Percentiles rank a stretch among this genome's conserved stretches.
Evolutionary conservation across 2,797 vertebrate species (phyloP).

Genomic region (Borostomias antarcticus): DNA sequence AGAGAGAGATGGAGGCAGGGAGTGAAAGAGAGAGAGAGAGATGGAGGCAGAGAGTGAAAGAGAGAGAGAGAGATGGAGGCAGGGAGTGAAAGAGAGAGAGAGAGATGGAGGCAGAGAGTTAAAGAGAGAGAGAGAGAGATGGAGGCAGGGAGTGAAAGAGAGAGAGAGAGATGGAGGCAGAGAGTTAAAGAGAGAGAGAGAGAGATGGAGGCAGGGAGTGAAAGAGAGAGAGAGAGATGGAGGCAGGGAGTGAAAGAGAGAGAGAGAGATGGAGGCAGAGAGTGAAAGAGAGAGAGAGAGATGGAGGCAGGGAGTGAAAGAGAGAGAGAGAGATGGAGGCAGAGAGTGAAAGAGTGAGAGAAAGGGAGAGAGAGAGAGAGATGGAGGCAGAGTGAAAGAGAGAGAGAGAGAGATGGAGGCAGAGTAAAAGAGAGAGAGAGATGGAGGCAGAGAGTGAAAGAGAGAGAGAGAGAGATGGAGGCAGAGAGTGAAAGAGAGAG

Average conservation of each 20-base stretch:
- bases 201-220: constrained; percentile 11
- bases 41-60: constrained; percentile 9
- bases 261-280: constrained; percentile 61
- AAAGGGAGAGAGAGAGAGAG: no score
- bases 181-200: background rate
- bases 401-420: constrained; percentile 66
- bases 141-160: no score
- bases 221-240: constrained; percentile 29
- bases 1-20: constrained; percentile 20
- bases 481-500: background rate
- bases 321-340: no score
- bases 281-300: no score
- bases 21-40: constrained; percentile 5
- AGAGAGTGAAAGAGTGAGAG: no score
- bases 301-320: no score
- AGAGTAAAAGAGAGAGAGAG: constrained; percentile 65
- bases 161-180: constrained; percentile 18
- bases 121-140: constrained; percentile 12
- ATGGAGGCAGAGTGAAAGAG: no score
- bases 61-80: constrained; percentile 47
- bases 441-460: background rate
- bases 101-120: background rate
- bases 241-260: no score
- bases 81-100: constrained; percentile 36
- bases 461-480: constrained; percentile 29